Evolutionary conservation across 1,140 invertebrate genomes (phyloP), one percentile per base, ranked within the genome.

Genomic region (Drosophila hydei): DNA sequence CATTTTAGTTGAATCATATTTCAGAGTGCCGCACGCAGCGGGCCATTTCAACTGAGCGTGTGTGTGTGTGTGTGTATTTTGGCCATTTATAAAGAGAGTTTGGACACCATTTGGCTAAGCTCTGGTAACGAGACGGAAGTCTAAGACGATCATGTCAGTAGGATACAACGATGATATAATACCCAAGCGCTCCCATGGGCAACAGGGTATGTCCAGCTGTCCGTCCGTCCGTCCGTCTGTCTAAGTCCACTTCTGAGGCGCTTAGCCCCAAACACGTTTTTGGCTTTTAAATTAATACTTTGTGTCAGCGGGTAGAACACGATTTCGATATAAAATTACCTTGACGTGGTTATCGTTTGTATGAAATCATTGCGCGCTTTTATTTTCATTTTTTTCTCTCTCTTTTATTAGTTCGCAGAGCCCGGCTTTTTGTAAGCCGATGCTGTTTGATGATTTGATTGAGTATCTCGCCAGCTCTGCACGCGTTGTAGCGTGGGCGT

Each of bases 291-390:
- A 85, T 85, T 80, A 87, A 85, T 87, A 85, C 81, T 77, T 75
- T 80, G 65, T 70, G 65, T 77, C 79, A 77, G 76, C 59, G 74
- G 40, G 69, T 62, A 81, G 77, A 81, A 85, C 81, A 85, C 81
- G 81, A 85, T 87, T 85, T 78, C 74, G 77, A 85, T 85, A 87
- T 87, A 75, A 85, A 85, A 85, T 85, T 85, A 85, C 81, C 81
- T 87, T 68, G 74, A 48, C 60, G 64, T 72, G 74, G 69, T 75
- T 81, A 85, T 85, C 81, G 81, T 87, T 87, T 87, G 74, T 77
- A 68, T 87, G 67, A 87, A 87, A 87, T 85, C 81, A 87, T 87
- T 79, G 67, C 58, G 79, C 79, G 60, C 23, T 56, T 65, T 65
- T 52, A 21, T 59, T 42, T 40, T 40, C 30, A 8, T 40, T 38